Base-by-base conservation (phyloP, 2,888 invertebrate genomes). In the Erebia palarica region DNA sequence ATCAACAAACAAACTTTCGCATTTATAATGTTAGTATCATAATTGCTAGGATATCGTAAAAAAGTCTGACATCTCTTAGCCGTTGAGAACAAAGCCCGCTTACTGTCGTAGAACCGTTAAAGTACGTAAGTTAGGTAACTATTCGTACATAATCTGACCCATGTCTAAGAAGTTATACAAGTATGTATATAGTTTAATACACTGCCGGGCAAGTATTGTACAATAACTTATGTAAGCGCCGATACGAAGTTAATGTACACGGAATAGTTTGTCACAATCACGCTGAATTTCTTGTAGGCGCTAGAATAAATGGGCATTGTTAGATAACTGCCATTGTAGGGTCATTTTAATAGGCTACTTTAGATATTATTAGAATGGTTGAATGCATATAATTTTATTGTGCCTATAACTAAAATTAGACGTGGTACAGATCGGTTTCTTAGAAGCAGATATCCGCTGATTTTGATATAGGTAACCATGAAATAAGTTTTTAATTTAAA, bases 121-220 rank as follows among this genome's bases (percentile, higher is more conserved):
- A 51, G 51, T 51, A 51, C n/a, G 51, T 51, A 51, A 51, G 51
- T 51, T 51, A 51, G n/a, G 7, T n/a, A 51, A 51, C 14, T 57
- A 21, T 57, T 11, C 57, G 21, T 18, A 13, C 5, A 21, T 57
- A 21, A 58, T 14, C 58, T 58, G 1, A 61, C 61, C 44, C 44
- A 18, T 61, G 61, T 61, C n/a, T 61, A 61, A 61, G 44, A 61
- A 61, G 61, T 47, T 47, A 61, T 18, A 61, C 44, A 18, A 61
- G 61, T 60, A 44, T 27, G 58, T 59, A 36, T n/a, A 5, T 11
- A 42, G 44, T 60, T 44, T 60, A 58, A 58, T 14, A 44, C 7
- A 44, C 9, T 64, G 64, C 51, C 7, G 13, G 13, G 3, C 11
- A 4, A 11, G 13, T 64, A 51, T 64, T 27, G 27, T 51, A 64